Percentiles rank a stretch among this genome's conserved stretches.
phyloP scores from a whole-genome alignment of 2,888 invertebrate genomes.

The Acleris emargana region DNA sequence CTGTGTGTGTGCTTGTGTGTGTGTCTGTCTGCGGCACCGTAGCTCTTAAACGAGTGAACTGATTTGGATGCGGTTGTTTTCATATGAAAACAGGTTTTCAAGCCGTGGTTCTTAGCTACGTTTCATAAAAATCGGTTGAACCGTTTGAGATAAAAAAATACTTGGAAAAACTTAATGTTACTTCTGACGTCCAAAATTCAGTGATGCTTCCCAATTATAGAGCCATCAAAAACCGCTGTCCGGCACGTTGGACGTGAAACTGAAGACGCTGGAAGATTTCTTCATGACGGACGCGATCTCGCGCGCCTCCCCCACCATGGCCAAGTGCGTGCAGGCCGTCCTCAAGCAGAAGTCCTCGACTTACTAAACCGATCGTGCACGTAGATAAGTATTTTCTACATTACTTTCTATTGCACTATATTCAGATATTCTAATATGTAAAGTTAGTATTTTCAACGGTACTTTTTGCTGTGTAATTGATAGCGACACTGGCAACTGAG shows the following conservation, averaged over 20 bases:
- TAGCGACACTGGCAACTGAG: background rate
- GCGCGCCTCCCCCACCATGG: slow-evolving; percentile 99
- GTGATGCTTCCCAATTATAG: slow-evolving; percentile 47
- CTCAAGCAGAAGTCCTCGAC: slow-evolving; percentile 86
- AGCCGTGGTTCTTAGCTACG: too few species aligned
- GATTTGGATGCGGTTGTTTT: too few species aligned
- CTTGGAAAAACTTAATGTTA: too few species aligned
- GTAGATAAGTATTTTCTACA: slow-evolving; percentile 26
- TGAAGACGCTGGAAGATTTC: slow-evolving; percentile 91
- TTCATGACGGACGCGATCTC: slow-evolving; percentile 98
- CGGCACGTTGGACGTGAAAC: slow-evolving; percentile 87
- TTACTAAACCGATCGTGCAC: slow-evolving; percentile 52
- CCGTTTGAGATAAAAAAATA: too few species aligned
- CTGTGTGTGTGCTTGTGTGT: too few species aligned
- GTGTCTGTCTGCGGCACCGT: too few species aligned
- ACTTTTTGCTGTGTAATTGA: background rate
- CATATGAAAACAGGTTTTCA: too few species aligned
- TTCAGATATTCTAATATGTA: background rate
- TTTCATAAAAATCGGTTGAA: too few species aligned
- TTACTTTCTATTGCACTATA: background rate
- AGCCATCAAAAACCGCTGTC: slow-evolving; percentile 77
- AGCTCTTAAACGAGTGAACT: too few species aligned
- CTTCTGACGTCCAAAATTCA: background rate
- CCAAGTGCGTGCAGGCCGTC: slow-evolving; percentile 97
- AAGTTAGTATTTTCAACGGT: background rate